phyloP scores from a whole-genome alignment of 2,888 invertebrate genomes.

The Erebia aethiops region DNA sequence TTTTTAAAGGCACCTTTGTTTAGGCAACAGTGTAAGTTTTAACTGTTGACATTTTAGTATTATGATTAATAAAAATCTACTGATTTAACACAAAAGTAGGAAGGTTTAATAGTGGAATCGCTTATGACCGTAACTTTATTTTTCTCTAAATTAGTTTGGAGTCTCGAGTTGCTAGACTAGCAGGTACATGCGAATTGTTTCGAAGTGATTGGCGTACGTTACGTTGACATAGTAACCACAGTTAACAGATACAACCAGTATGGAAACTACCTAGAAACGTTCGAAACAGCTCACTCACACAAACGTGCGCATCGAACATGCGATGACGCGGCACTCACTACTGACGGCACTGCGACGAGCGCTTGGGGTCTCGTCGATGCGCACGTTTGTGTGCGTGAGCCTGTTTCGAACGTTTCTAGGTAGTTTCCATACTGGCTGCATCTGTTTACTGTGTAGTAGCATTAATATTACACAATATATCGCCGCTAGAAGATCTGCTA shows the following conservation, averaged over 20 bases:
- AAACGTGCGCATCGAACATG: no score
- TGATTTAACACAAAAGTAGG: background rate
- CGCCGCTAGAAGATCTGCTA: slow-evolving; percentile 17
- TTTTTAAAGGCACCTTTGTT: slow-evolving; percentile 7
- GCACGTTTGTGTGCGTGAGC: no score
- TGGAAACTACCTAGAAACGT: no score
- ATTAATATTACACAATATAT: background rate
- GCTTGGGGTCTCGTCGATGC: no score
- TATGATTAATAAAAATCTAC: background rate
- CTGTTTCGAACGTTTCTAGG: no score
- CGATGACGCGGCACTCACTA: no score
- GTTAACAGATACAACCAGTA: no score
- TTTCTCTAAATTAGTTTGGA: background rate
- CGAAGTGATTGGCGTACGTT: background rate
- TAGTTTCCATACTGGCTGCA: no score
- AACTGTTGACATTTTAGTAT: background rate
- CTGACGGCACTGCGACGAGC: no score
- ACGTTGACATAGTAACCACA: background rate
- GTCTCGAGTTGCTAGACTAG: background rate
- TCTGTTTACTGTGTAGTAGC: no score
- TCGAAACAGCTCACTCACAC: no score
- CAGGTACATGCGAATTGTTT: background rate
- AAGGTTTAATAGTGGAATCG: background rate
- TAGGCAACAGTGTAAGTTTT: background rate
- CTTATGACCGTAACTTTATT: background rate